phyloP scores from a whole-genome alignment of 37 sponge, comb jelly and placozoan species.

The Diacarnus erythraeanus region DNA sequence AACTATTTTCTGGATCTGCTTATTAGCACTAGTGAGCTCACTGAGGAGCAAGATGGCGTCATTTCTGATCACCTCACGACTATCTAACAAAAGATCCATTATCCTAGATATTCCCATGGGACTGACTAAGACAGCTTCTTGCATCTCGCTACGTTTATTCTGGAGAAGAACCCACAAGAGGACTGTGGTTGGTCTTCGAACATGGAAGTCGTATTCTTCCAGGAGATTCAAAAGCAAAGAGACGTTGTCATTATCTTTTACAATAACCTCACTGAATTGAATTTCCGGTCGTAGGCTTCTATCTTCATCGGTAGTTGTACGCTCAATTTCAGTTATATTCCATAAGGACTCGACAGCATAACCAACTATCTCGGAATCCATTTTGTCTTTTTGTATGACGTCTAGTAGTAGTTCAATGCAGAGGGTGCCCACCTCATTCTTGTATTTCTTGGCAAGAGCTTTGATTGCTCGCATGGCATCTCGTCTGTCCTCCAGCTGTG shows the following conservation, averaged over 20 bases:
- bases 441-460: constrained; percentile 81
- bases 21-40: constrained; percentile 76
- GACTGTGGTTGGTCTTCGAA: constrained; percentile 71
- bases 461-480: constrained; percentile 87
- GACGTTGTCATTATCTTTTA: constrained; percentile 68
- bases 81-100: constrained; percentile 89
- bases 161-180: constrained; percentile 62
- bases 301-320: constrained; percentile 10
- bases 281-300: constrained; percentile 24
- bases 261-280: constrained; percentile 66
- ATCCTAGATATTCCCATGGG: constrained; percentile 85
- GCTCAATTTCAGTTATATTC: constrained; percentile 54
- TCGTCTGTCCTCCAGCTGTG: constrained; percentile 83
- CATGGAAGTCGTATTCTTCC: constrained; percentile 84
- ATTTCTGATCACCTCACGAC: constrained; percentile 85
- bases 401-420: constrained; percentile 67
- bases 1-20: constrained; percentile 90
- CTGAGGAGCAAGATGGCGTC: constrained; percentile 82
- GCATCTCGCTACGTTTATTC: constrained; percentile 49
- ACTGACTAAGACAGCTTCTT: constrained; percentile 66
- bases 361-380: constrained; percentile 65
- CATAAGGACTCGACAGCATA: constrained; percentile 83
- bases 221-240: constrained; percentile 65
- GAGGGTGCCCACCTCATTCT: constrained; percentile 86
- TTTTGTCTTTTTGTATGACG: constrained; percentile 54